Percentiles rank a stretch among this genome's conserved stretches.
Evolutionary conservation across 1,140 invertebrate species (phyloP).

Genomic region (Musca domestica): DNA sequence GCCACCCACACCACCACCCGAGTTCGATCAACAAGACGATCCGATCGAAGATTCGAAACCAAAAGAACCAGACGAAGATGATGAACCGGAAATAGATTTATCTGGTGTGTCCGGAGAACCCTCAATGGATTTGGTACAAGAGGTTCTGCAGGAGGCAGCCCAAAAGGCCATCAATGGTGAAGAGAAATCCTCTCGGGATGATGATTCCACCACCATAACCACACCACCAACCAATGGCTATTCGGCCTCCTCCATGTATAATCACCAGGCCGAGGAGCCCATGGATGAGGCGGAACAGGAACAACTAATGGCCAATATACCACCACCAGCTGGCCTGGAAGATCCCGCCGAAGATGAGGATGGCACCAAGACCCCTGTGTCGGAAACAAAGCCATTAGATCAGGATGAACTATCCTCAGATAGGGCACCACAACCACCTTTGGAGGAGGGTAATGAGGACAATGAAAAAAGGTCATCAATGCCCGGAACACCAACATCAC

Average conservation of each 20-base stretch:
- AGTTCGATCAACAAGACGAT: conserved; percentile 23
- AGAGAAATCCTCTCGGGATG: conserved; percentile 39
- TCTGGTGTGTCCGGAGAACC: conserved; percentile 28
- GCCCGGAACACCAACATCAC: conserved; percentile 23
- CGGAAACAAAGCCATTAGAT: conserved; percentile 20
- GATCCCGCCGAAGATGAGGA: conserved; percentile 26
- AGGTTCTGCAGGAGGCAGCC: conserved; percentile 15
- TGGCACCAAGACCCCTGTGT: conserved; percentile 3
- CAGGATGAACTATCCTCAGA: conserved; percentile 19
- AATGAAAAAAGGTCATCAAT: not conserved
- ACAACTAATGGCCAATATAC: conserved; percentile 36
- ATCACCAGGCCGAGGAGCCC: conserved; percentile 43
- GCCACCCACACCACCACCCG: conserved; percentile 26
- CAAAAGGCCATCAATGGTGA: conserved; percentile 21
- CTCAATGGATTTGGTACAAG: conserved; percentile 24
- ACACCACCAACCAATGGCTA: conserved; percentile 50
- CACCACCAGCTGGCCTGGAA: conserved; percentile 32
- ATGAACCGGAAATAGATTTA: conserved; percentile 17
- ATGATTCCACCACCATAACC: conserved; percentile 50
- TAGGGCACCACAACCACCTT: conserved; percentile 24
- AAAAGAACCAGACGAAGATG: conserved; percentile 4
- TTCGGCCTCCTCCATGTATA: conserved; percentile 48
- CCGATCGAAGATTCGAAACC: conserved; percentile 15
- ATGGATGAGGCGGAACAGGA: conserved; percentile 32
- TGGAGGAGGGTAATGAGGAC: conserved; percentile 26